phyloP scores from a whole-genome alignment of 2,113 vertebrate genomes.

The Antigone vipio region DNA sequence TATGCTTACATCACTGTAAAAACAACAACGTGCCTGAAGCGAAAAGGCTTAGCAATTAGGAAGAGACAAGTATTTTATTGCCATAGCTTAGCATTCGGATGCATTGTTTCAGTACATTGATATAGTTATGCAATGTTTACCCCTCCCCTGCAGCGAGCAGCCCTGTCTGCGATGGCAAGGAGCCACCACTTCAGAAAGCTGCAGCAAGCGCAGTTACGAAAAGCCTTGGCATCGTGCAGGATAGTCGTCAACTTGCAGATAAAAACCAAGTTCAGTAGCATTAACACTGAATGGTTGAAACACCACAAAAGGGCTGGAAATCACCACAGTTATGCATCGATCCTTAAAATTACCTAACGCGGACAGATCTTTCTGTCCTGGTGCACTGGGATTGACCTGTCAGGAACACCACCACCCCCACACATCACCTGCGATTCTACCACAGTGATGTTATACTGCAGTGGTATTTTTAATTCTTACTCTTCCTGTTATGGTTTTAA shows the following conservation, averaged over 20 bases:
- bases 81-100: neutral
- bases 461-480: neutral
- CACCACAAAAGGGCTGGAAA: neutral
- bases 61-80: neutral
- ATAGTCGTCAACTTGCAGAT: neutral
- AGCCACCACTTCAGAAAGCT: neutral
- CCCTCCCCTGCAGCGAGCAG: neutral
- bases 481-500: neutral
- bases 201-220: neutral
- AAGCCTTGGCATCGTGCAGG: neutral
- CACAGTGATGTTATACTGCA: neutral
- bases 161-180: neutral
- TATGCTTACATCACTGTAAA: neutral
- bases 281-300: neutral
- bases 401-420: neutral
- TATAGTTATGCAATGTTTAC: neutral
- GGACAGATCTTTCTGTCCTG: neutral
- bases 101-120: neutral
- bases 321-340: rapidly evolving
- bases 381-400: neutral
- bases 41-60: neutral
- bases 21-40: neutral
- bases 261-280: neutral
- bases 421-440: neutral
- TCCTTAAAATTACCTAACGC: neutral